A percentile compares a stretch with the other conserved stretches of the same genome.
Conservation (phyloP, 2,888 invertebrate species). For the Loripinus fragilis region DNA sequence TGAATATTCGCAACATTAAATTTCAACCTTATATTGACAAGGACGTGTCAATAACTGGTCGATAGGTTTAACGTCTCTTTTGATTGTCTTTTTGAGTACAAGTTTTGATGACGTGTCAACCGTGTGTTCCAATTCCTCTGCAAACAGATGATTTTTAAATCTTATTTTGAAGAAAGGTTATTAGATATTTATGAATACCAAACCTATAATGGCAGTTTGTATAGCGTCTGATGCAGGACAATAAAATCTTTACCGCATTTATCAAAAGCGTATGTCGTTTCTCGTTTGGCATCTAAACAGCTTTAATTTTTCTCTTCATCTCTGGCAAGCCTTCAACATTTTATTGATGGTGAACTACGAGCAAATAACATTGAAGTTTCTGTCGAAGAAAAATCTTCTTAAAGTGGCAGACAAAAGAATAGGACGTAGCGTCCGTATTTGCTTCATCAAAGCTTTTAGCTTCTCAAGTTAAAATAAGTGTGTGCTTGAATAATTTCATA, state of each 20-base stretch:
- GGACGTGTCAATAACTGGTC: too few relatives aligned
- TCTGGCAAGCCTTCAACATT: not conserved
- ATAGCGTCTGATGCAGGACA: not conserved
- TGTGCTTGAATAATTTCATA: not conserved
- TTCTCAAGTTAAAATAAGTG: not conserved
- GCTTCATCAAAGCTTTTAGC: conserved; percentile 1
- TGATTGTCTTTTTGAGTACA: too few relatives aligned
- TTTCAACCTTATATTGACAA: too few relatives aligned
- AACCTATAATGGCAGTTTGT: not conserved
- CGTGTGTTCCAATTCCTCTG: not conserved
- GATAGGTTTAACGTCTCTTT: too few relatives aligned
- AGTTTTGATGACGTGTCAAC: too few relatives aligned
- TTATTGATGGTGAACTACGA: not conserved
- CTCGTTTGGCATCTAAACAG: conserved; percentile 10
- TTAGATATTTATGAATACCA: not conserved
- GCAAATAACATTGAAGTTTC: not conserved
- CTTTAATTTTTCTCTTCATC: not conserved
- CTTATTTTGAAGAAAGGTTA: not conserved
- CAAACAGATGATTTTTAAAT: not conserved
- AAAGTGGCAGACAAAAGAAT: too few relatives aligned
- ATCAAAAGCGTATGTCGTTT: conserved; percentile 15
- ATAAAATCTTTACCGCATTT: conserved; percentile 11
- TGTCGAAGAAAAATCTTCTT: not conserved
- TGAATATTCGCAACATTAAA: too few relatives aligned
- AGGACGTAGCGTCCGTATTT: not conserved